Evolutionary conservation across 2,888 invertebrate species (phyloP).

Genomic region (Nymphalis c-album): DNA sequence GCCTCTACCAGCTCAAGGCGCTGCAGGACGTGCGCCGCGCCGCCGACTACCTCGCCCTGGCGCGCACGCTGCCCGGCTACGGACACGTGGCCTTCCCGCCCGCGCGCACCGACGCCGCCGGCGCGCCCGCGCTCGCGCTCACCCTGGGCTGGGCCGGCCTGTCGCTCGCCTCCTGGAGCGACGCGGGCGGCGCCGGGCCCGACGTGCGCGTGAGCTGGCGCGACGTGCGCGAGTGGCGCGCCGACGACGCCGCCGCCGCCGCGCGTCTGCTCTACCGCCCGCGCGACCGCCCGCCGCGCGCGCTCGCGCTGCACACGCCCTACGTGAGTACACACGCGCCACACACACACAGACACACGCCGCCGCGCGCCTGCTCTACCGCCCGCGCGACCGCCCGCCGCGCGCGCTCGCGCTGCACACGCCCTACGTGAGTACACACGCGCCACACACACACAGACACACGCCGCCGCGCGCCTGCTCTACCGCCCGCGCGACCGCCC

Average conservation of each 20-base stretch:
- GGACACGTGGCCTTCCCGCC: conserved; percentile 97
- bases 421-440: too few species aligned
- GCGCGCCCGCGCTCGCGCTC: conserved; percentile 86
- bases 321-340: not conserved
- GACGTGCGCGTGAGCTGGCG: conserved; percentile 92
- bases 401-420: too few species aligned
- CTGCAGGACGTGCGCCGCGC: conserved; percentile 91
- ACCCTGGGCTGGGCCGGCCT: conserved; percentile 83
- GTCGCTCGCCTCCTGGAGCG: conserved; percentile 89
- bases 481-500: too few species aligned
- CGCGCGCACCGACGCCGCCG: conserved; percentile 87
- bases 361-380: too few species aligned
- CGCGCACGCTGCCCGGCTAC: conserved; percentile 94
- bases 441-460: too few species aligned
- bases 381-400: too few species aligned
- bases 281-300: conserved; percentile 40
- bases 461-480: too few species aligned
- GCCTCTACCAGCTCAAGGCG: conserved; percentile 97
- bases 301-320: conserved; percentile 59
- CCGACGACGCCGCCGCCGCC: conserved; percentile 95
- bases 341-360: too few species aligned
- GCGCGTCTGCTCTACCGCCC: conserved; percentile 92
- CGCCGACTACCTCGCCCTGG: conserved; percentile 91
- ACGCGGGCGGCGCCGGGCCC: conserved; percentile 72
- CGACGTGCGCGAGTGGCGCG: conserved; percentile 90